These are phyloP conservation scores for Eupithecia subumbrata DNA, from an alignment of 2,888 invertebrate species.

Conservation along the genomic window DNA sequence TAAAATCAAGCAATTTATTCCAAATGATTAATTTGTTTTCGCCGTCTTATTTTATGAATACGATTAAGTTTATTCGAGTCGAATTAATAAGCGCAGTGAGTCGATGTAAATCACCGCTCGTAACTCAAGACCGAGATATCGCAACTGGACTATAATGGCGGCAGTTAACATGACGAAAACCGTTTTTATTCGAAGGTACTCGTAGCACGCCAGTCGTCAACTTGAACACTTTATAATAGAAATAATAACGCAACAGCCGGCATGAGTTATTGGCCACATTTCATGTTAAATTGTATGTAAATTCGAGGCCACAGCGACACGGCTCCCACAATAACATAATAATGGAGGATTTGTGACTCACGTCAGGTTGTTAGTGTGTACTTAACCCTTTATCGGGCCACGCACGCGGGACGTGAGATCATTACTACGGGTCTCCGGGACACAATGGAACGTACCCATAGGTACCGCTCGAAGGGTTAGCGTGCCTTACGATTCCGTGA, in stretches of 20 bases:
- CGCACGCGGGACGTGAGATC: constrained; percentile 83
- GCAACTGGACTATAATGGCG: constrained; percentile 61
- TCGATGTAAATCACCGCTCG: constrained; percentile 61
- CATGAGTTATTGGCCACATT: constrained; percentile 82
- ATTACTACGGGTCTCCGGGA: constrained; percentile 70
- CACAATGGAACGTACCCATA: constrained; percentile 38
- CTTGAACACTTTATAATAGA: constrained; percentile 80
- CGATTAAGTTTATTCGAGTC: constrained; percentile 55
- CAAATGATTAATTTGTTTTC: constrained; percentile 61
- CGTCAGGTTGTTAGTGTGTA: constrained; percentile 83
- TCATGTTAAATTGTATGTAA: constrained; percentile 84
- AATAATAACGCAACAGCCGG: constrained; percentile 79
- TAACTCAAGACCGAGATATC: constrained; percentile 62
- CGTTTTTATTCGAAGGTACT: constrained; percentile 53
- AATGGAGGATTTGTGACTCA: constrained; percentile 83
- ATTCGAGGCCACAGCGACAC: constrained; percentile 76
- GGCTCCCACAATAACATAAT: constrained; percentile 84
- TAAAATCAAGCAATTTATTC: constrained; percentile 47
- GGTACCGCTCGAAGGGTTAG: constrained; percentile 41
- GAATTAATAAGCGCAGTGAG: constrained; percentile 55
- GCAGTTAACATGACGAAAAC: constrained; percentile 67
- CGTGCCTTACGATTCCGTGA: constrained; percentile 43
- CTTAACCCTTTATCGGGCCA: constrained; percentile 84
- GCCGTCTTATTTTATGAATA: constrained; percentile 50
- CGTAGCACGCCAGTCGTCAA: constrained; percentile 70